These are phyloP conservation scores for Harpegnathos saltator DNA, from an alignment of 1,140 invertebrate species.

Conservation along the genomic window DNA sequence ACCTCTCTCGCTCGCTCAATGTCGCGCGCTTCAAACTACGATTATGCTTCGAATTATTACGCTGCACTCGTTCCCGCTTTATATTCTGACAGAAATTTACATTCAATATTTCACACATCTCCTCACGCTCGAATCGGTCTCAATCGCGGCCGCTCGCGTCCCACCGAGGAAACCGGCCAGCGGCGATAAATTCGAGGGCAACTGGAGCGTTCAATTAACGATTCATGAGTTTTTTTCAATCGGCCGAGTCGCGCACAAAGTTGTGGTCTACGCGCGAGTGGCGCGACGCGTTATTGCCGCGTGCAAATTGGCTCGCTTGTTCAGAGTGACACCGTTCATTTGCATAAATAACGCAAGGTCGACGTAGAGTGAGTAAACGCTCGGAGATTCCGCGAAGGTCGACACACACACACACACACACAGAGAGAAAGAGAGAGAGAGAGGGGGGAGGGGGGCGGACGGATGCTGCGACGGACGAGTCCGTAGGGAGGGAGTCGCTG, in stretches of 20 bases:
- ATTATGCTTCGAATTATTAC: too few species aligned
- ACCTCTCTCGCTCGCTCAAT: too few species aligned
- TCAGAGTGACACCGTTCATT: neutral
- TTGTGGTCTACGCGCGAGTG: neutral
- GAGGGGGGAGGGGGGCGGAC: too few species aligned
- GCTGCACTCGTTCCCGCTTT: too few species aligned
- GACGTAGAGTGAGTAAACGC: neutral
- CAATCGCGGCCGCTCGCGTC: neutral
- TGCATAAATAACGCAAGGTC: constrained; percentile 16
- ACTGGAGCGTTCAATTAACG: constrained; percentile 3
- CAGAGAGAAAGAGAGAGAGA: too few species aligned
- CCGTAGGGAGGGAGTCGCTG: neutral
- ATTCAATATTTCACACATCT: too few species aligned
- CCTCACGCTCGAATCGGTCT: neutral
- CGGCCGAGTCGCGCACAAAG: neutral
- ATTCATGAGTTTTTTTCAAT: constrained; percentile 40
- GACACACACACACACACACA: too few species aligned
- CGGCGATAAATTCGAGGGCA: constrained; percentile 30
- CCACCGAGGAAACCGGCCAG: neutral
- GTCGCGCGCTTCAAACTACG: too few species aligned
- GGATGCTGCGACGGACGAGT: neutral
- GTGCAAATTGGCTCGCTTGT: neutral
- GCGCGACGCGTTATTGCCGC: neutral
- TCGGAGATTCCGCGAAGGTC: neutral
- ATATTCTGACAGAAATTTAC: too few species aligned